phyloP scores from a whole-genome alignment of 1,140 invertebrate species.

The Plectrocnemia conspersa region DNA sequence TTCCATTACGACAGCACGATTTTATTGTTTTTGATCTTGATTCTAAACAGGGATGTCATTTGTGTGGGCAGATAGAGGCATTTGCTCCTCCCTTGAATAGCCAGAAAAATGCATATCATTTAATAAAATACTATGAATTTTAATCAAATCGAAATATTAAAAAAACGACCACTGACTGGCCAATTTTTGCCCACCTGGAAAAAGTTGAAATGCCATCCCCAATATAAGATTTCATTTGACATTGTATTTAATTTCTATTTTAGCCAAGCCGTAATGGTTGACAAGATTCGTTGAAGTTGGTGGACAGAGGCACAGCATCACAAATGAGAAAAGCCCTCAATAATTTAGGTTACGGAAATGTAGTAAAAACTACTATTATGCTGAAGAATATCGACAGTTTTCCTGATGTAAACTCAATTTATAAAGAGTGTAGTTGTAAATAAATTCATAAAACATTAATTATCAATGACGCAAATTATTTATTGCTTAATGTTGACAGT shows the following conservation, averaged over 20 bases:
- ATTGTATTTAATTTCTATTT: slow-evolving; percentile 34
- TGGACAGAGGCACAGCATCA: slow-evolving; percentile 66
- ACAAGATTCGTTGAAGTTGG: slow-evolving; percentile 64
- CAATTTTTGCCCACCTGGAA: slow-evolving; percentile 31
- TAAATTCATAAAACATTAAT: neutral
- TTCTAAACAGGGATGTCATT: no score
- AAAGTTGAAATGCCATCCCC: neutral
- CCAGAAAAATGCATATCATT: no score
- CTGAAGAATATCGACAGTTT: slow-evolving; percentile 79
- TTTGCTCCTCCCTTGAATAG: no score
- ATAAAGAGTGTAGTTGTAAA: slow-evolving; percentile 79
- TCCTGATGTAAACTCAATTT: slow-evolving; percentile 73
- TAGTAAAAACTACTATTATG: slow-evolving; percentile 81
- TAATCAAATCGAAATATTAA: slow-evolving; percentile 29
- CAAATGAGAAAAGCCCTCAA: slow-evolving; percentile 71
- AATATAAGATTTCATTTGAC: neutral
- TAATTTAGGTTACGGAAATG: slow-evolving; percentile 74
- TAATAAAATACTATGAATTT: no score
- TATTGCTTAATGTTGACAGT: slow-evolving; percentile 49
- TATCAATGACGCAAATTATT: neutral
- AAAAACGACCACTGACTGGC: slow-evolving; percentile 23
- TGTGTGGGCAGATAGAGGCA: no score
- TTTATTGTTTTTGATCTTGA: no score
- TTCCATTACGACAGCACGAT: no score
- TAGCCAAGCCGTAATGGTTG: slow-evolving; percentile 78